Evolutionary conservation across 2,888 invertebrate genomes (phyloP), one percentile per base, ranked within the genome.

Genomic region (Megamerina dolium): DNA sequence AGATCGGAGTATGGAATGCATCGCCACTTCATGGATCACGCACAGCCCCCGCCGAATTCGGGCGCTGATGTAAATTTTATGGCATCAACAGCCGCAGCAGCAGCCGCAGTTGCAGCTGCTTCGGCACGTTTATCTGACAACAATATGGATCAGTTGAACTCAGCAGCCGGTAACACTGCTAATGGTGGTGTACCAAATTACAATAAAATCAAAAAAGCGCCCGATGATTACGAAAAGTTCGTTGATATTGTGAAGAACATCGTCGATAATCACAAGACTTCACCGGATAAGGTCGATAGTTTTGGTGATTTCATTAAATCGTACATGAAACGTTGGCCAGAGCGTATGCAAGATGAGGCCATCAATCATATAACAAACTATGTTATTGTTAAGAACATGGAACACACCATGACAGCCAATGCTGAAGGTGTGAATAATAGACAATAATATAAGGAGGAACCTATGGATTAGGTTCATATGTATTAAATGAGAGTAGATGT

Each of bases 1-100:
- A 68, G 68, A 60, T 61, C 68, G 54, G 68, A 68, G 59, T 68
- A 68, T 53, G 67, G 67, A 50, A 68, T 68, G 68, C 68, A 67
- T 49, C 66, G 68, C 45, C 68, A 68, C 56, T 68, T 68, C 55
- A 68, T 68, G 60, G 68, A 68, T 56, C 68, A 67, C 55, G 57
- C 68, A 51, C 64, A 66, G 44, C 66, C 66, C 38, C 66, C 65
- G 17, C 61, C 63, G 53, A 46, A 46, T 36, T 41, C 38, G 23
- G 43, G 45, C 27, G 57, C 57, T 41, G 65, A 68, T 57, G 68
- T 66, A 37, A 68, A 68, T 48, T 67, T 68, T 45, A 66, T 68
- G 61, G 64, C 68, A 46, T 65, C 66, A 36, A 58, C 68, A 36
- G 67, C 66, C 38, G 67, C 68, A 19, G 67, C 68, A 29, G 68